phyloP scores from a whole-genome alignment of 2,797 vertebrate genomes.

The Tolypeutes matacus region DNA sequence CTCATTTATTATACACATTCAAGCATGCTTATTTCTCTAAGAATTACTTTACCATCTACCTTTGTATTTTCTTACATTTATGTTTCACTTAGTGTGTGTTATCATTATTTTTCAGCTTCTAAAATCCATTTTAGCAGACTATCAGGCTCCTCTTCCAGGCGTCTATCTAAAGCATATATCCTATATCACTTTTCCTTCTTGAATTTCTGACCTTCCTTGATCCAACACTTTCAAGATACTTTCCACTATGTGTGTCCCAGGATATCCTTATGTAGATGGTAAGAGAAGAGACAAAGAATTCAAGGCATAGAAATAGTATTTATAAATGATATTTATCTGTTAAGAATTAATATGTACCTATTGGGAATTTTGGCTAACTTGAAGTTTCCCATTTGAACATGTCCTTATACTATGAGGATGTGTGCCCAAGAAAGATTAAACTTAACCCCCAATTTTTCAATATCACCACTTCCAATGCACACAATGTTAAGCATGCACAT shows the following conservation, averaged over 20 bases:
- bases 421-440: background rate
- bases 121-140: background rate
- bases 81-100: background rate
- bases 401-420: background rate
- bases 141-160: background rate
- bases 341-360: background rate
- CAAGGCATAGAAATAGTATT: background rate
- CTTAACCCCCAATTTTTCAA: background rate
- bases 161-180: background rate
- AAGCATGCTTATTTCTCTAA: background rate
- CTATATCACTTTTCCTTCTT: background rate
- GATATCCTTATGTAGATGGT: background rate
- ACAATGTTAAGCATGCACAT: background rate
- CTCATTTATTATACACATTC: background rate
- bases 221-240: background rate
- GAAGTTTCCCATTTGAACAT: background rate
- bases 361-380: background rate
- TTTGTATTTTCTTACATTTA: constrained; percentile 10
- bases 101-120: background rate
- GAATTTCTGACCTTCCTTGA: background rate
- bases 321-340: background rate
- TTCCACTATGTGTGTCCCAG: background rate
- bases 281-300: background rate
- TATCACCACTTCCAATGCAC: background rate
- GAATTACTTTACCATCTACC: background rate